Conservation (phyloP, 2,888 invertebrate genomes). For the Pegoplata infirma region DNA sequence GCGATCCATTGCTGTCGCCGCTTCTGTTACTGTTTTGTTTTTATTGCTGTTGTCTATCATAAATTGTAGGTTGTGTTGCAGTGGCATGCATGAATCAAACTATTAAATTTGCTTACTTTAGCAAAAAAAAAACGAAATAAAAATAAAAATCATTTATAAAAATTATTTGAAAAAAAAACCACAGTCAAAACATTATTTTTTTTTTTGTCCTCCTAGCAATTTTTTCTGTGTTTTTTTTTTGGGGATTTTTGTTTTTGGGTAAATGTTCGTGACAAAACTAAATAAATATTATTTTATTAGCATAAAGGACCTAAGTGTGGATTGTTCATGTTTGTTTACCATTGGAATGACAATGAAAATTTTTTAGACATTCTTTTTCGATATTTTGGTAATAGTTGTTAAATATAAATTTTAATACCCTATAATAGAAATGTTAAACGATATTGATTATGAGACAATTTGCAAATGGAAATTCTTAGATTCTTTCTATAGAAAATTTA, state of each 20-base stretch:
- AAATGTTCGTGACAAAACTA: neutral
- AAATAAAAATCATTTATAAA: slow-evolving; percentile 17
- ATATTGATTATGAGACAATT: too few relatives aligned
- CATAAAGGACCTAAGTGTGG: slow-evolving; percentile 31
- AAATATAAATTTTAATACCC: too few relatives aligned
- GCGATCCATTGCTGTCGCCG: too few relatives aligned
- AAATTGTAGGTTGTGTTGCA: slow-evolving; percentile 50
- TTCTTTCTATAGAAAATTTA: too few relatives aligned
- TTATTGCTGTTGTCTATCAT: slow-evolving; percentile 43
- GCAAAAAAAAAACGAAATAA: too few relatives aligned
- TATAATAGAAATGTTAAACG: too few relatives aligned
- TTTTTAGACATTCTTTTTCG: neutral
- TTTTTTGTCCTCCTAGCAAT: too few relatives aligned
- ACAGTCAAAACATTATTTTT: neutral
- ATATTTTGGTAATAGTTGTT: neutral
- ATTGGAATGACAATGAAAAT: slow-evolving; percentile 56
- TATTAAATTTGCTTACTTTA: slow-evolving; percentile 58
- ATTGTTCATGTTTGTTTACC: slow-evolving; percentile 52
- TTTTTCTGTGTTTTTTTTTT: neutral
- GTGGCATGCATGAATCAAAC: slow-evolving; percentile 60
- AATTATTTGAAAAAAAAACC: neutral
- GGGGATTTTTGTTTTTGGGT: neutral
- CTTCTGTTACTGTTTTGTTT: neutral
- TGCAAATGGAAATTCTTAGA: too few relatives aligned
- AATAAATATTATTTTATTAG: neutral